A percentile compares a stretch with the other conserved stretches of the same genome.
These are phyloP conservation scores for Hepsetus odoe DNA, from an alignment of 2,113 vertebrate species.

Conservation along the genomic window DNA sequence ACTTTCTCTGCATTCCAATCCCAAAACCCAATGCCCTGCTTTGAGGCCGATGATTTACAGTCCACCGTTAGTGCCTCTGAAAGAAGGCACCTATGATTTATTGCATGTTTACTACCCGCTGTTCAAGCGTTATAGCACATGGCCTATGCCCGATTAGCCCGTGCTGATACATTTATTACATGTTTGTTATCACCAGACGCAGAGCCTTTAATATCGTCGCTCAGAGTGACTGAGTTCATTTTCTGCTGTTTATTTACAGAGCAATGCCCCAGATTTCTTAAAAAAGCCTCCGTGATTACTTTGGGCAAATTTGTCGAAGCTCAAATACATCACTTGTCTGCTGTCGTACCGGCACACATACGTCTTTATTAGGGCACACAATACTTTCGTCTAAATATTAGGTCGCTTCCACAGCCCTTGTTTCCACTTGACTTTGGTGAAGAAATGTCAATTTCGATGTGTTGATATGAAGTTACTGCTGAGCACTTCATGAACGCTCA, in stretches of 20 bases:
- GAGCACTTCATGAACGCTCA: slow-evolving; percentile 24
- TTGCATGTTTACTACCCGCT: slow-evolving; percentile 19
- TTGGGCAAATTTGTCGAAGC: background rate
- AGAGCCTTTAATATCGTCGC: slow-evolving; percentile 3
- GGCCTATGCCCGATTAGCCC: slow-evolving; percentile 20
- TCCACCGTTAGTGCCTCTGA: background rate
- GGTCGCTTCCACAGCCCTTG: background rate
- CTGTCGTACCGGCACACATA: background rate
- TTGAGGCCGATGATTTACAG: slow-evolving; percentile 12
- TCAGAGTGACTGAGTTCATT: slow-evolving; percentile 23
- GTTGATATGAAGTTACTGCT: background rate
- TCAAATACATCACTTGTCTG: background rate
- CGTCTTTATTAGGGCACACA: background rate
- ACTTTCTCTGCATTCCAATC: background rate
- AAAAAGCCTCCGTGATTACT: background rate
- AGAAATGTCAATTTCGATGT: background rate
- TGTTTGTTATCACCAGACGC: slow-evolving; percentile 15
- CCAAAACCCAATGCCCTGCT: background rate
- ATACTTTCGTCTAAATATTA: background rate
- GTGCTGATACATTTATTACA: slow-evolving; percentile 37
- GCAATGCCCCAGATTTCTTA: background rate
- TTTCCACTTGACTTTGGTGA: slow-evolving; percentile 13
- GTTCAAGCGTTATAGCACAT: slow-evolving; percentile 20
- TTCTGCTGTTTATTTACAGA: slow-evolving; percentile 27
- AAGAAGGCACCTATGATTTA: slow-evolving; percentile 10